Base-by-base conservation (phyloP, 1,140 invertebrate genomes). In the Odontomachus brunneus region DNA sequence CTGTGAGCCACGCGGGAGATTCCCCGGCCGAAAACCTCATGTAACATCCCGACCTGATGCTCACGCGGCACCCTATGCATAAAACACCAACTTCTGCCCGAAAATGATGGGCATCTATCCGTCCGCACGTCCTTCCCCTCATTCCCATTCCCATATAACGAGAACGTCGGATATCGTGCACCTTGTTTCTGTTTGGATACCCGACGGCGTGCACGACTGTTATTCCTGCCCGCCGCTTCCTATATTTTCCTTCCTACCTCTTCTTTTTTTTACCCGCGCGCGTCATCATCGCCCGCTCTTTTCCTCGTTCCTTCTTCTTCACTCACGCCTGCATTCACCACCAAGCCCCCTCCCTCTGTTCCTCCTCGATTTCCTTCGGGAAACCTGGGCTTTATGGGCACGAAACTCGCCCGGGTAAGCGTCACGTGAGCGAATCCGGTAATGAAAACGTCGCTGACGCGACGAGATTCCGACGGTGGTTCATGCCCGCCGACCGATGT, bases 381-480 rank as follows among this genome's bases (percentile, higher is more conserved):
- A 59, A 59, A 24, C 55, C 11, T 51, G 44, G 26, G 48, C 55
- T 82, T 82, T 82, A 82, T 74, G 57, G 57, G 74, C 69, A 82
- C 14, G 26, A 82, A 60, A 67, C 19, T 69, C 63, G 38, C 51
- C 63, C 29, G 65, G 22, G n/a, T 80, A 60, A 74, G 53, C 57
- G 69, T 82, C 67, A 74, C 69, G 69, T 82, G 66, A 82, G 78
- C 55, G 59, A 51, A 51, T 44, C 44, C 78, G 44, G 57, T 82
- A 62, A 82, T 81, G 82, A 84, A 84, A 84, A 82, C 55, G 82
- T 81, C 74, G 82, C 82, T 84, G 82, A 84, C 76, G 55, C 82
- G 75, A 78, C 62, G 74, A 71, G 63, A 82, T 82, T 82, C 57
- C 44, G 19, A 33, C 49, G 44, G 51, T 53, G 65, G 44, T 73